phyloP scores from a whole-genome alignment of 2,888 invertebrate species.

The Ditylenchus weischeri region DNA sequence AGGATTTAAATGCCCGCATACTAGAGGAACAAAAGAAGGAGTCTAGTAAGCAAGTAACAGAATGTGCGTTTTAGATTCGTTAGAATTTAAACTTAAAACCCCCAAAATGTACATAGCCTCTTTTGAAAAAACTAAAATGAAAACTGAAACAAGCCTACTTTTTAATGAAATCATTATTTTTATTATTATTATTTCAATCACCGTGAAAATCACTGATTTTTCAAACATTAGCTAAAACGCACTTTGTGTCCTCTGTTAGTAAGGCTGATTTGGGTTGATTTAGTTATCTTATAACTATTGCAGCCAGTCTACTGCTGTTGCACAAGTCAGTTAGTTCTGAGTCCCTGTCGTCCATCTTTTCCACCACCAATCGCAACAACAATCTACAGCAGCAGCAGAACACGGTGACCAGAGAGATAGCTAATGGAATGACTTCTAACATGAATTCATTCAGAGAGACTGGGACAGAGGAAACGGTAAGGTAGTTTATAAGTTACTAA shows the following conservation, averaged over 20 bases:
- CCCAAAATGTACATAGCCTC: too few species aligned
- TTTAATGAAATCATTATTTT: too few species aligned
- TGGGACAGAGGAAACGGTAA: not conserved
- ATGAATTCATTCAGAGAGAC: slow-evolving; percentile 14
- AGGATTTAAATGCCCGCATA: slow-evolving; percentile 24
- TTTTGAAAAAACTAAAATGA: too few species aligned
- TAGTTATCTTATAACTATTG: not conserved
- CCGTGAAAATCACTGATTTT: too few species aligned
- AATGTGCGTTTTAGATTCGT: too few species aligned
- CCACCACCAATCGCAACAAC: slow-evolving; percentile 25
- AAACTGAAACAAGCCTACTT: too few species aligned
- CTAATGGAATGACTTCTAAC: slow-evolving; percentile 1
- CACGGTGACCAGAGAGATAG: too few species aligned
- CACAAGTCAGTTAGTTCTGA: slow-evolving; percentile 19
- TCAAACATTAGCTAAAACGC: too few species aligned
- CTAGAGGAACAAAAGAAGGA: slow-evolving; percentile 25
- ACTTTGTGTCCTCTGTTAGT: too few species aligned
- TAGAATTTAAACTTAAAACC: too few species aligned
- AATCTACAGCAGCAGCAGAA: not conserved
- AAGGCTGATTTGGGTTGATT: not conserved
- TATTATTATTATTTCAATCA: too few species aligned
- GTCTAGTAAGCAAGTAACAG: not conserved
- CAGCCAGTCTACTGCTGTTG: not conserved
- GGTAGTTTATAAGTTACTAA: too few species aligned
- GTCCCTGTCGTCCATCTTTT: slow-evolving; percentile 33